phyloP scores from a whole-genome alignment of 2,113 vertebrate species.

The Pheucticus melanocephalus region DNA sequence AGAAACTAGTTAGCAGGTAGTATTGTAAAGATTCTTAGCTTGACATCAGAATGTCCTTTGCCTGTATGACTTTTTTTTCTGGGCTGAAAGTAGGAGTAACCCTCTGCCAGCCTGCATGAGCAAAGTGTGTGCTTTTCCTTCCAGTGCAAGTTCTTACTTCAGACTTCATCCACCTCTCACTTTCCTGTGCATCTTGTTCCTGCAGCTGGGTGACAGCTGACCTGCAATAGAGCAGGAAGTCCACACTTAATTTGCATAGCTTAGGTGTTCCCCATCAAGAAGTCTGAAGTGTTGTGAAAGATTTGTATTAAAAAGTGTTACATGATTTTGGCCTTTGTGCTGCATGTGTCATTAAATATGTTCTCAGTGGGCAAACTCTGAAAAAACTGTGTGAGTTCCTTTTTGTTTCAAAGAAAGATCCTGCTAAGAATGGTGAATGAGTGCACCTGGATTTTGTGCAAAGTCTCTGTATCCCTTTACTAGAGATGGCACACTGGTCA shows the following conservation, averaged over 20 bases:
- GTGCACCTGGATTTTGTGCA: background rate
- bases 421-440: background rate
- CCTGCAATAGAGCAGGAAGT: background rate
- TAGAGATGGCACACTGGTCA: background rate
- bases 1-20: background rate
- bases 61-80: background rate
- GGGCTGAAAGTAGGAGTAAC: background rate
- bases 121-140: background rate
- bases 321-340: background rate
- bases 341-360: background rate
- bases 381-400: background rate
- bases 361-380: background rate
- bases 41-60: background rate
- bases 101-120: background rate
- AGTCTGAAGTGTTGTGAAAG: background rate
- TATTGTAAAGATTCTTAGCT: background rate
- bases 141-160: background rate
- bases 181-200: background rate
- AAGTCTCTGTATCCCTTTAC: background rate
- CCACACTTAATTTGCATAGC: background rate
- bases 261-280: background rate
- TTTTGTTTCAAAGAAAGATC: background rate
- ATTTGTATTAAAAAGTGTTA: background rate
- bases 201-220: background rate
- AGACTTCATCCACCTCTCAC: background rate